Evolutionary conservation across 2,888 invertebrate genomes (phyloP).

Genomic region (Dromius quadrimaculatus): DNA sequence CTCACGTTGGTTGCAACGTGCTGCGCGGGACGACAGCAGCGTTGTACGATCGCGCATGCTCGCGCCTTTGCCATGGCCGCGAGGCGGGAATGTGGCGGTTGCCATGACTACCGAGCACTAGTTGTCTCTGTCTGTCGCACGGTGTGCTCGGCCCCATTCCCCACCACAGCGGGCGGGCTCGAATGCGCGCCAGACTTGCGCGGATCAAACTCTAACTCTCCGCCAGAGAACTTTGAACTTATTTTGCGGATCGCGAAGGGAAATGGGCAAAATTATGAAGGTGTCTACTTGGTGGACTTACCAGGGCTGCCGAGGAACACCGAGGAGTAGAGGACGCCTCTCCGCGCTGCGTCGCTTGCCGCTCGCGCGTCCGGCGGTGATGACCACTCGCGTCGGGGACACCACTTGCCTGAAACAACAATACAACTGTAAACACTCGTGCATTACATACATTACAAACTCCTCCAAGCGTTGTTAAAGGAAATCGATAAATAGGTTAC

Average conservation of each 20-base stretch:
- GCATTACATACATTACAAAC: not conserved
- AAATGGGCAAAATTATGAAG: not conserved
- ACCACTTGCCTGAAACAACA: constrained; percentile 87
- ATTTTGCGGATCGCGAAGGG: constrained; percentile 60
- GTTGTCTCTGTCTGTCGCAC: constrained; percentile 52
- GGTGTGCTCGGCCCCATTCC: constrained; percentile 41
- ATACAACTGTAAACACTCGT: constrained; percentile 24
- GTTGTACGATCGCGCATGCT: constrained; percentile 55
- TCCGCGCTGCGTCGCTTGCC: constrained; percentile 79
- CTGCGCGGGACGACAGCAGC: not conserved
- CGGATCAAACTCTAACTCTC: constrained; percentile 1
- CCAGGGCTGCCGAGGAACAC: constrained; percentile 94
- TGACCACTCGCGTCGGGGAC: constrained; percentile 90
- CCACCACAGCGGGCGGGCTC: constrained; percentile 52
- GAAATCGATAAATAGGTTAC: not conserved
- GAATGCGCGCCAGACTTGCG: constrained; percentile 54
- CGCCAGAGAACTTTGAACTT: constrained; percentile 51
- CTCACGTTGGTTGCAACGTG: constrained; percentile 1
- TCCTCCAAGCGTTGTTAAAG: not conserved
- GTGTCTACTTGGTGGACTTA: constrained; percentile 66
- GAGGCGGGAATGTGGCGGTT: constrained; percentile 68
- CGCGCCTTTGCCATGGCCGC: constrained; percentile 64
- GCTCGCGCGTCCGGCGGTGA: constrained; percentile 86
- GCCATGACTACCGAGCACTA: constrained; percentile 63
- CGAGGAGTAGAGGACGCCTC: constrained; percentile 89